Evolutionary conservation across 1,140 invertebrate genomes (phyloP).

Genomic region (Xylocopa sonorina): DNA sequence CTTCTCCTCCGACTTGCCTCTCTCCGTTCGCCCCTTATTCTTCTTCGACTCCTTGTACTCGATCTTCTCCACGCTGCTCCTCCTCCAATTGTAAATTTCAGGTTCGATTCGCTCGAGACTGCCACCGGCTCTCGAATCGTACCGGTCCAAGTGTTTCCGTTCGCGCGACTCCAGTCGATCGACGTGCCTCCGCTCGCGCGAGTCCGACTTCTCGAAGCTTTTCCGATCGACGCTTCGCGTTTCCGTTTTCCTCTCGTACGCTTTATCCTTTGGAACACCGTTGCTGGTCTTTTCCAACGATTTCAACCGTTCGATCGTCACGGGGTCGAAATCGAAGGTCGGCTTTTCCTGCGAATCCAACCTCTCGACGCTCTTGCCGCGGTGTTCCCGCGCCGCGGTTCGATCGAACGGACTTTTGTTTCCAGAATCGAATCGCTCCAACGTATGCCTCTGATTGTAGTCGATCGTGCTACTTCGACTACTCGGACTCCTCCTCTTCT

Average conservation of each 20-base stretch:
- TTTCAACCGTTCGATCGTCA: slow-evolving; percentile 72
- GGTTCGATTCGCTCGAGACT: slow-evolving; percentile 61
- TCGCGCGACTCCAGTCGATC: slow-evolving; percentile 63
- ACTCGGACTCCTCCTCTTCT: slow-evolving; percentile 57
- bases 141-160: slow-evolving; percentile 47
- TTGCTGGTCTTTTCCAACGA: slow-evolving; percentile 58
- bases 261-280: slow-evolving; percentile 41
- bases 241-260: slow-evolving; percentile 48
- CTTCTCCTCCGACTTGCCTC: slow-evolving; percentile 69
- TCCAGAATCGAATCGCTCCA: slow-evolving; percentile 74
- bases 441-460: slow-evolving; percentile 71
- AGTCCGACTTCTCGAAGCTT: slow-evolving; percentile 54
- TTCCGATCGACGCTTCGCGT: slow-evolving; percentile 49
- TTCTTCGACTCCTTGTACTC: slow-evolving; percentile 61
- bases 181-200: slow-evolving; percentile 54
- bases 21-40: slow-evolving; percentile 55
- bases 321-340: slow-evolving; percentile 76
- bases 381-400: slow-evolving; percentile 62
- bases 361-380: slow-evolving; percentile 75
- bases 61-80: slow-evolving; percentile 62
- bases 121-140: slow-evolving; percentile 44
- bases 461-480: slow-evolving; percentile 56
- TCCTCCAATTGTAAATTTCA: slow-evolving; percentile 47
- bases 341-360: slow-evolving; percentile 70
- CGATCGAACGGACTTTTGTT: slow-evolving; percentile 69